phyloP scores from a whole-genome alignment of 2,888 invertebrate genomes.

The Itoplectis maculator region DNA sequence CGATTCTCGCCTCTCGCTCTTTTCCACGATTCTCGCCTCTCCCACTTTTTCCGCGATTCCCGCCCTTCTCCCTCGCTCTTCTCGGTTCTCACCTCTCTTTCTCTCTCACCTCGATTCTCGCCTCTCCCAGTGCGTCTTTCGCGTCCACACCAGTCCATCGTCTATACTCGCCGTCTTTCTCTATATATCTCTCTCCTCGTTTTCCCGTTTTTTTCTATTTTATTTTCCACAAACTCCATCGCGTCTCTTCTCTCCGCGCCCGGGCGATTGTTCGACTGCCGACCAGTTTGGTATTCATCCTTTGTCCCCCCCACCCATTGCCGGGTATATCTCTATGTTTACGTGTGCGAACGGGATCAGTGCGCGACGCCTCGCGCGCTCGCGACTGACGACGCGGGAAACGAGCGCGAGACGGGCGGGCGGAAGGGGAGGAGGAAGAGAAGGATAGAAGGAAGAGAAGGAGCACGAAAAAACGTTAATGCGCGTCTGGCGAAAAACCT shows the following conservation, averaged over 20 bases:
- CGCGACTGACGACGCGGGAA: background rate
- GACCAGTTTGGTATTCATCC: constrained; percentile 7
- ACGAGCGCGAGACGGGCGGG: too few relatives aligned
- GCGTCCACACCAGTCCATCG: too few relatives aligned
- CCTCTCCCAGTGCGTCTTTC: too few relatives aligned
- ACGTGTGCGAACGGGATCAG: background rate
- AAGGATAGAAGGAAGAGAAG: too few relatives aligned
- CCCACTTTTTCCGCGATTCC: too few relatives aligned
- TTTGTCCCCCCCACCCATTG: background rate
- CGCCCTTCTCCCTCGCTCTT: constrained; percentile 14
- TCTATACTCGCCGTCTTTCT: too few relatives aligned
- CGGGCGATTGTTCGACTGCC: constrained; percentile 7
- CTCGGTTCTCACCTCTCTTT: background rate
- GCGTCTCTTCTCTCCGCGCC: background rate
- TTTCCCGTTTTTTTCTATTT: background rate
- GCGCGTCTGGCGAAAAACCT: constrained; percentile 67
- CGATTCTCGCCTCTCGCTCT: background rate
- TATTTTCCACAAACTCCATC: constrained; percentile 12
- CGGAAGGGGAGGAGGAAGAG: too few relatives aligned
- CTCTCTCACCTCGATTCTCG: too few relatives aligned
- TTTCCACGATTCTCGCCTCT: too few relatives aligned
- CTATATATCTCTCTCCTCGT: too few relatives aligned
- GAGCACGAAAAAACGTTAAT: constrained; percentile 39
- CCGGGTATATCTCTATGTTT: constrained; percentile 23
- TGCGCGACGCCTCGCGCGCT: background rate